Evolutionary conservation across 2,113 vertebrate genomes (phyloP).

Genomic region (Callipepla squamata): DNA sequence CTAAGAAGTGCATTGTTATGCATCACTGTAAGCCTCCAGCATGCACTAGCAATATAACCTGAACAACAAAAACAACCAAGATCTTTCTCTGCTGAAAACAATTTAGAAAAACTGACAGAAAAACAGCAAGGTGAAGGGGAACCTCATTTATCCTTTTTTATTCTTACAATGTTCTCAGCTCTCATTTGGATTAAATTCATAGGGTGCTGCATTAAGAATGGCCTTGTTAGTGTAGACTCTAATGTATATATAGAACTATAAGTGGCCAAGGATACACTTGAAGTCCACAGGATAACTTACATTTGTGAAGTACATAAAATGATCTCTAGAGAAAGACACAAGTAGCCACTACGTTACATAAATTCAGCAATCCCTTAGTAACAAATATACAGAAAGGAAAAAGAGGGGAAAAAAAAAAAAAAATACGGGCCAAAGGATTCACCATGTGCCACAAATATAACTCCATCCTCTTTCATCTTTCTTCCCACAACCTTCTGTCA

Average conservation of each 20-base stretch:
- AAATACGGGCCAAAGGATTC: neutral
- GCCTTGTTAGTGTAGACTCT: neutral
- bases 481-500: neutral
- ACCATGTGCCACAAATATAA: neutral
- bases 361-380: neutral
- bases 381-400: neutral
- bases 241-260: neutral
- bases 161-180: neutral
- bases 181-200: neutral
- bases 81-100: neutral
- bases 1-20: neutral
- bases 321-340: neutral
- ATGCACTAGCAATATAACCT: neutral
- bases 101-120: neutral
- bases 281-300: neutral
- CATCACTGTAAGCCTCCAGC: neutral
- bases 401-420: neutral
- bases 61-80: neutral
- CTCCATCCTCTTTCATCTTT: neutral
- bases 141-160: neutral
- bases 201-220: accelerated
- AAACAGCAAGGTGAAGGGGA: neutral
- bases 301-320: neutral
- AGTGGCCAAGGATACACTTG: neutral
- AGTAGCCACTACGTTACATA: neutral